Base-by-base conservation (phyloP, 2,888 invertebrate genomes). In the Erpobdella octoculata region DNA sequence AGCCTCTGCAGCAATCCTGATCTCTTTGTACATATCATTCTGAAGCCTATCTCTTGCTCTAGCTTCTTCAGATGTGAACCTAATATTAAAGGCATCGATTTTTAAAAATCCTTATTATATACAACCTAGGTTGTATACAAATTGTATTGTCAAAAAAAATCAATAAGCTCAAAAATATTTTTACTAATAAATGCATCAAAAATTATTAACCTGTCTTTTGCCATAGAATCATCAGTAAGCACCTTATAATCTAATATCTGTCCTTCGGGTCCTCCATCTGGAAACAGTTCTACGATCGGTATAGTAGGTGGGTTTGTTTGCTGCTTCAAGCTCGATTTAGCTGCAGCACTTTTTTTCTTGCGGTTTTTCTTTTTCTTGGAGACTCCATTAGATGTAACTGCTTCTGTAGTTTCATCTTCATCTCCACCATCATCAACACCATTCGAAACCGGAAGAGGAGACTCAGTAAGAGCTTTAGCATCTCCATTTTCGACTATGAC, bases 1-100 rank as follows among this genome's bases (percentile, higher is more conserved):
- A 61, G 94, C 96, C 83, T 99, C 98, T 12, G 98, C 97, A 28
- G 97, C 97, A 78, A 91, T 89, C 73, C 98, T 88, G 70, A 96
- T 89, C 84, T 96, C 94, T 79, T 91, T 91, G 81, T 96, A 97
- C 79, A 93, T 90, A 78, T 96, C 94, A 78, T 89, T 90, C 77
- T 94, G 92, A 85, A 92, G 88, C 78, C 89, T 86, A 82, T 99
- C 97, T 35, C 95, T 83, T 3, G 93, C 91, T 76, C 90, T 88
- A 79, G 86, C 86, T 79, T 96, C 95, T 74, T 85, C 85, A 75
- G 78, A 81, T 9, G 81, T 83, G 79, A 91, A 90, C 58, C 95
- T 88, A 79, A n/a, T n/a, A n/a, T n/a, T n/a, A n/a, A n/a, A n/a
- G 93, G 89, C 79, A 89, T 91, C 2, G 94, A 93, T 70, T 89